Percentiles rank a stretch among this genome's conserved stretches.
phyloP scores from a whole-genome alignment of 1,140 invertebrate species.

The Anastrepha obliqua region DNA sequence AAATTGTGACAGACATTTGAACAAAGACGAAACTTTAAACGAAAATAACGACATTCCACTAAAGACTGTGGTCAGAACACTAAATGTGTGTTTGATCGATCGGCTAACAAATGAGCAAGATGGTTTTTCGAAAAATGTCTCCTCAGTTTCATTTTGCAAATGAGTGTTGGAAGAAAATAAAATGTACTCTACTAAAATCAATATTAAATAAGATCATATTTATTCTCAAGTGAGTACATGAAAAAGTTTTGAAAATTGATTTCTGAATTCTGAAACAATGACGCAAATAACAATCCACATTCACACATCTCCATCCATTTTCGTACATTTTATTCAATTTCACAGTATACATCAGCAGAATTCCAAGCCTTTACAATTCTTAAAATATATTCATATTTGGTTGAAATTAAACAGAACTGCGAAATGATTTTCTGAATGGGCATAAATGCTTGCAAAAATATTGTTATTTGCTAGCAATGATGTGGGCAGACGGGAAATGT shows the following conservation, averaged over 20 bases:
- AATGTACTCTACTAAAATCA: neutral
- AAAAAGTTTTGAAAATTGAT: neutral
- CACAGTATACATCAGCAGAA: too few species aligned
- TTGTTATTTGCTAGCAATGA: neutral
- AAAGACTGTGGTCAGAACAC: neutral
- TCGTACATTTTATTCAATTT: neutral
- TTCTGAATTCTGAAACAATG: neutral
- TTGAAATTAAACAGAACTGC: constrained; percentile 15
- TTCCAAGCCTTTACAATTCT: neutral
- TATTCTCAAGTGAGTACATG: neutral
- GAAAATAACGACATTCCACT: neutral
- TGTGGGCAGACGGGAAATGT: neutral
- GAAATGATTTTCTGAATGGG: constrained; percentile 2
- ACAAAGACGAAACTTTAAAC: neutral
- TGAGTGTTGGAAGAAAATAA: neutral
- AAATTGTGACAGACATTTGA: neutral
- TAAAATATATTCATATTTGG: neutral
- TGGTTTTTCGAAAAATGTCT: neutral
- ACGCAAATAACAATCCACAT: neutral
- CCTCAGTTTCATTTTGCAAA: constrained; percentile 6
- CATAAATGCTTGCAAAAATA: constrained; percentile 10
- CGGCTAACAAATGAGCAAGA: neutral
- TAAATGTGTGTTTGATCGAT: neutral
- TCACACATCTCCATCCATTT: neutral
- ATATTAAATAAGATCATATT: neutral